Percentiles rank a stretch among this genome's conserved stretches.
Evolutionary conservation across 2,797 vertebrate genomes (phyloP).

Genomic region (Urosaurus nigricauda): DNA sequence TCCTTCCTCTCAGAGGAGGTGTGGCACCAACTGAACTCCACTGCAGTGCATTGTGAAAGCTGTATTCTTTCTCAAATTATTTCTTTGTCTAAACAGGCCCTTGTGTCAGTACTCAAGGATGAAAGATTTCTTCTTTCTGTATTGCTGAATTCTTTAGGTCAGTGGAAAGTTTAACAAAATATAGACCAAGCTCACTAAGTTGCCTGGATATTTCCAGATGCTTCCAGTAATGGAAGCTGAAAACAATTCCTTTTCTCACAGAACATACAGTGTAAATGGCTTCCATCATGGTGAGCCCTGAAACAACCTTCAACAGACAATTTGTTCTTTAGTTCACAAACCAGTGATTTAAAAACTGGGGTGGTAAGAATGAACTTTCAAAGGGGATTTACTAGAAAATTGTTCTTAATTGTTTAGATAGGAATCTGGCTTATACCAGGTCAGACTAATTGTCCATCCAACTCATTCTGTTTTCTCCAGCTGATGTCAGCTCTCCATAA

Average conservation of each 20-base stretch:
- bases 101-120: conserved; percentile 38
- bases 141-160: conserved; percentile 57
- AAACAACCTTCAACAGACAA: conserved; percentile 5
- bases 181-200: conserved; percentile 23
- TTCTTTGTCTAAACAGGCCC: conserved; percentile 44
- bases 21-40: conserved; percentile 16
- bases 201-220: conserved; percentile 26
- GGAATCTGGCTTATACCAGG: not conserved
- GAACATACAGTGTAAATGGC: conserved; percentile 16
- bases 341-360: conserved; percentile 36
- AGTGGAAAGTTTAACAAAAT: conserved; percentile 55
- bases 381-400: conserved; percentile 57
- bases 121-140: conserved; percentile 61
- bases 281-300: conserved; percentile 22
- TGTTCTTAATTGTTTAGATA: conserved; percentile 22
- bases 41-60: conserved; percentile 13
- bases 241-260: conserved; percentile 56
- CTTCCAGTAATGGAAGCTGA: conserved; percentile 57
- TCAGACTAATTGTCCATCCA: conserved; percentile 52
- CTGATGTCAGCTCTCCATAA: not conserved
- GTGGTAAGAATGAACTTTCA: conserved; percentile 44
- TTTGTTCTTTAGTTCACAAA: conserved; percentile 45
- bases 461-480: conserved; percentile 51
- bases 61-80: not conserved
- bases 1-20: not conserved